These are phyloP conservation scores for Pomatostomus ruficeps DNA, from an alignment of 2,113 vertebrate species.

Conservation along the genomic window DNA sequence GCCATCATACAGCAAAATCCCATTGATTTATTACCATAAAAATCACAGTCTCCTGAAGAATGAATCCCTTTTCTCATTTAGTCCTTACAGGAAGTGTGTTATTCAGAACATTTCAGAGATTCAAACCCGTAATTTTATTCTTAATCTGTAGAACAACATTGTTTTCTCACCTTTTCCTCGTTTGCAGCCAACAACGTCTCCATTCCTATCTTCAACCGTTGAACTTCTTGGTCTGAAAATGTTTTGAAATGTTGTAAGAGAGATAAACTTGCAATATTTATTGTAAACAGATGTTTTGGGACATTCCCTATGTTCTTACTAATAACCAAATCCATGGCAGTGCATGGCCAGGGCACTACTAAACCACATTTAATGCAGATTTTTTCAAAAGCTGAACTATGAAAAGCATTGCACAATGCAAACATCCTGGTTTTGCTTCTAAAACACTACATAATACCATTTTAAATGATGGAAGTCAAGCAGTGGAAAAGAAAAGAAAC, in stretches of 20 bases:
- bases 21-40: not conserved
- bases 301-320: not conserved
- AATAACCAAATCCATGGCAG: not conserved
- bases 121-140: not conserved
- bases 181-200: slow-evolving; percentile 86
- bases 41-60: not conserved
- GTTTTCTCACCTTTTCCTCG: slow-evolving; percentile 86
- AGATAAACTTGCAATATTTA: not conserved
- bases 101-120: not conserved
- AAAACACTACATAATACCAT: not conserved
- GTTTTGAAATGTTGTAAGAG: not conserved
- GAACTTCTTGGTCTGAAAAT: slow-evolving; percentile 88
- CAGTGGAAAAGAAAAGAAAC: not conserved
- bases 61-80: not conserved
- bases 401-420: not conserved
- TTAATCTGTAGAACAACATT: not conserved
- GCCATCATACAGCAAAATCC: not conserved
- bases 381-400: not conserved
- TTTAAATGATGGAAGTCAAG: not conserved
- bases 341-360: not conserved
- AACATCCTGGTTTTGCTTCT: not conserved
- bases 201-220: slow-evolving; percentile 86
- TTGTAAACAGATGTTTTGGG: not conserved
- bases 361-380: not conserved
- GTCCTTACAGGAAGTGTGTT: not conserved